Evolutionary conservation across 2,113 vertebrate genomes (phyloP), one percentile per base, ranked within the genome.

Genomic region (Turnix velox): DNA sequence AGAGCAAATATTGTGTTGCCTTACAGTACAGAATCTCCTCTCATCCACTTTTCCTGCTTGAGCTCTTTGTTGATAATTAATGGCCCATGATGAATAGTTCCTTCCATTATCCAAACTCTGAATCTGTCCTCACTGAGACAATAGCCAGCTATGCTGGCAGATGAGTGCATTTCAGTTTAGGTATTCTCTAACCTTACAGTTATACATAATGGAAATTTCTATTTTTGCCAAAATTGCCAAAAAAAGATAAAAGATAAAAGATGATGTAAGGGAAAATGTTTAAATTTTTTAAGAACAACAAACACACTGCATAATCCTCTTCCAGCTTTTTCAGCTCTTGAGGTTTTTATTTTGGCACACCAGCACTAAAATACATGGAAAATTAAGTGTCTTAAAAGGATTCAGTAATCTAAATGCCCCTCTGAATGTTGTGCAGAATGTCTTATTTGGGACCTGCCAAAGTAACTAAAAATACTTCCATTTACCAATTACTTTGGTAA

Each of bases 91-190:
- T 79, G 82, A 91, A 81, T 65, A 88, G 39, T 66, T 93, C 55
- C 71, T 89, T 93, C 93, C 84, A 89, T 79, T 91, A 92, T 87
- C 74, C 89, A 69, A 73, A 54, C 58, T 82, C 62, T 81, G 87
- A 58, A 83, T 85, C 94, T 92, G 81, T 89, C 71, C 75, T 92
- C 67, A 62, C 22, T 31, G n/a, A 79, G 84, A 95, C 84, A 93
- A 92, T 55, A 87, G 71, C 58, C 89, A 95, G 72, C 81, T 92
- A 45, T 30, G 63, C 40, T 91, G 87, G 87, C 81, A 91, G 78
- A 89, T 62, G 87, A 87, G 43, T 54, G 39, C 51, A 37, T 65
- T 89, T 89, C 49, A 74, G 42, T 62, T 76, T 40, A 87, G 42
- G 8, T 23, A 54, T 66, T 74, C 35, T 83, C 89, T 92, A 78